These are phyloP conservation scores for Lepetodrilus schrolli DNA, from an alignment of 2,888 invertebrate species.

Conservation along the genomic window DNA sequence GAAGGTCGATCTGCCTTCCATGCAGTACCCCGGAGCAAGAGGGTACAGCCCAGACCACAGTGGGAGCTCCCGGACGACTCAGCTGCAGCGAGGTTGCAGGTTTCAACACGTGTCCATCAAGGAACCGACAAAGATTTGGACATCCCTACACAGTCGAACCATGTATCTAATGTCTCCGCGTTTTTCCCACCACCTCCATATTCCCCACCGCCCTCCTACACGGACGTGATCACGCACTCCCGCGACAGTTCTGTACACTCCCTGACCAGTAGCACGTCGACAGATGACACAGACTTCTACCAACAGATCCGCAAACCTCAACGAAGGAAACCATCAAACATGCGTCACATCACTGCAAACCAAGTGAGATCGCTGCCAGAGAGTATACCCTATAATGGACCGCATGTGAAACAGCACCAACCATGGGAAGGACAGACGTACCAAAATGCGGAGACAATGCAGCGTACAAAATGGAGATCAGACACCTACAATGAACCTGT, in stretches of 20 bases:
- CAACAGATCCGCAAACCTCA: slow-evolving; percentile 32
- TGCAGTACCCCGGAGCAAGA: neutral
- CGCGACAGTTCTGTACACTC: slow-evolving; percentile 50
- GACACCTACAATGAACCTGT: neutral
- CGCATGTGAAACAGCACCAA: too few species aligned
- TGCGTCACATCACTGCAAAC: too few species aligned
- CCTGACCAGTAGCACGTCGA: slow-evolving; percentile 32
- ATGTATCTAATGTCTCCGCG: slow-evolving; percentile 31
- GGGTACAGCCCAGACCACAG: neutral
- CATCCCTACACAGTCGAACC: neutral
- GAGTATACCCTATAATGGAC: slow-evolving; percentile 5
- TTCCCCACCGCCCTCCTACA: slow-evolving; percentile 57
- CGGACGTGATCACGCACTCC: slow-evolving; percentile 50
- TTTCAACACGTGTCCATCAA: neutral
- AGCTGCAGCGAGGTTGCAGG: neutral
- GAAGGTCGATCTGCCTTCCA: slow-evolving; percentile 28
- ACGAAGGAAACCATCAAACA: neutral
- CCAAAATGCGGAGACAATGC: too few species aligned
- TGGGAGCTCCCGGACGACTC: neutral
- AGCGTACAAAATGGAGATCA: neutral
- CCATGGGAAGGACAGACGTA: too few species aligned
- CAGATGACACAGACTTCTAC: slow-evolving; percentile 30
- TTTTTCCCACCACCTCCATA: slow-evolving; percentile 51
- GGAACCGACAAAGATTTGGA: neutral
- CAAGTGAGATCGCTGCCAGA: too few species aligned